Base-by-base conservation (phyloP, 1,140 invertebrate genomes). In the Reticulitermes speratus region DNA sequence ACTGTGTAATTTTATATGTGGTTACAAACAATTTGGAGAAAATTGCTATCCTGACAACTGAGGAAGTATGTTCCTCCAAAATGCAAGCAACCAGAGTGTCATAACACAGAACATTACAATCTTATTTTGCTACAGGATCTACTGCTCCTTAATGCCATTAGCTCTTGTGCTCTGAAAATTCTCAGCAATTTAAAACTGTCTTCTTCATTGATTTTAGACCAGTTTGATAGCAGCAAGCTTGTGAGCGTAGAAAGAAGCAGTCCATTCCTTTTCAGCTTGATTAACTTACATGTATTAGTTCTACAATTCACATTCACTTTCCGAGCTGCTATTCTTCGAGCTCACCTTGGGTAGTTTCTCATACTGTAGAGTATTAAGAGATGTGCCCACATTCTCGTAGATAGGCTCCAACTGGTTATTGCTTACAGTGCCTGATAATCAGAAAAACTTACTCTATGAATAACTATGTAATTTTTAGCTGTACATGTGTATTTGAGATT, bases 341-440 rank as follows among this genome's bases (percentile, higher is more conserved):
- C 84, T 84, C 84, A 84, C 84, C 84, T 84, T 84, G 84, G 84
- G 48, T 65, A 84, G 84, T 84, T 84, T 84, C 52, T 84, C 84
- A 45, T 84, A 84, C 48, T 59, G 48, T n/a, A 59, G 44, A 48
- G 84, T 55, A 30, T 32, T 55, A 21, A 32, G 30, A 30, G 59
- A 55, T 2, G 48, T 84, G 44, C 48, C 83, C 48, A 85, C 59
- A 85, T 85, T 85, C 44, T 86, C 85, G n/a, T 86, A 86, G 44
- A 86, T 86, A 81, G 85, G 85, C 85, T 86, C 85, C 85, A 86
- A 19, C 19, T 65, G 32, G 45, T 69, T 38, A 55, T 44, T 69
- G 7, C 19, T 75, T 25, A 14, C 25, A n/a, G 65, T 75, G 9
- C 25, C 65, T 75, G 65, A n/a, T 75, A 30, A 30, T 75, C 25